Base-by-base conservation (phyloP, 2,888 invertebrate genomes). In the Chrysodeixis includens region DNA sequence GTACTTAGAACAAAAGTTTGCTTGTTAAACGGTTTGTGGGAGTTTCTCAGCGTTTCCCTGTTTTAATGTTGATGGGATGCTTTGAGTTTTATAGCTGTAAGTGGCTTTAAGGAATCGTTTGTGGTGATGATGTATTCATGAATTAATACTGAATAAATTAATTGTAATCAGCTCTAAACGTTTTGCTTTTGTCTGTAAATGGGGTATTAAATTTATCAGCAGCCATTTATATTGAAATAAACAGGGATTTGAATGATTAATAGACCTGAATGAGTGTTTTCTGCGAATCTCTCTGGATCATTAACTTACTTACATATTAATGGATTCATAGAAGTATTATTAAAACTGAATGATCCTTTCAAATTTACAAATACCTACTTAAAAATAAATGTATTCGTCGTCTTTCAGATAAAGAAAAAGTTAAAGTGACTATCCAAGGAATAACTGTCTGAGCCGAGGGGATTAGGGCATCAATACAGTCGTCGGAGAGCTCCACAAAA, bases 31-130 rank as follows among this genome's bases (percentile, higher is more conserved):
- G 26, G 40, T 75, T 52, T 22, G 14, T 10, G 9, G 46, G 46
- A 46, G 30, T 59, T 49, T 62, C 62, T 46, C 14, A 57, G 52
- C 46, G 56, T 52, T 12, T 35, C 56, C 62, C 54, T 44, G 14
- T 54, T 46, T 59, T 61, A 57, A 69, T 61, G 54, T 30, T 56
- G 56, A 62, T 65, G 46, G 30, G 67, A 32, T 57, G 72, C 44
- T 61, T 65, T 64, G 52, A 77, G 51, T 46, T 66, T 64, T 66
- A 65, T 46, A 62, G 55, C 55, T 62, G 16, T 69, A 60, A 30
- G 20, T 59, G 53, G 63, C 51, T 60, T 52, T 26, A 46, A 51
- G 46, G 18, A 71, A 40, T 56, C 56, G 52, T 69, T 71, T 59
- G 56, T 22, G 40, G 40, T 51, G 22, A 60, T 69, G 49, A 22